phyloP scores from a whole-genome alignment of 2,113 vertebrate genomes.

The Chamaea fasciata region DNA sequence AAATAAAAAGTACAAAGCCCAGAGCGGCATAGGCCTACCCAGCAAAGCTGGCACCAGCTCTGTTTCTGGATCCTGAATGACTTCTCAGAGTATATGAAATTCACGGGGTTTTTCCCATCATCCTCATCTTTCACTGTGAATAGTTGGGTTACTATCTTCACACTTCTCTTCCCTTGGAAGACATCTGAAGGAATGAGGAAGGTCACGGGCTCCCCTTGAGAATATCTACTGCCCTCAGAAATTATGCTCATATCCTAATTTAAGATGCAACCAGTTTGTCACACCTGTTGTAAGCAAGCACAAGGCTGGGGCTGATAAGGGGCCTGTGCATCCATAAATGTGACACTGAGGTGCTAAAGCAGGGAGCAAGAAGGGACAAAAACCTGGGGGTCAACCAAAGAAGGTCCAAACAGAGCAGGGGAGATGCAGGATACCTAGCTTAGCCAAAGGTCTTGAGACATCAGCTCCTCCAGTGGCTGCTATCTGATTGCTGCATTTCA shows the following conservation, averaged over 20 bases:
- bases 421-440: too few relatives aligned
- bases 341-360: background rate
- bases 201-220: rapidly evolving
- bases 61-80: background rate
- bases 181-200: background rate
- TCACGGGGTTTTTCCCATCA: background rate
- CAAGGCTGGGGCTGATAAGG: background rate
- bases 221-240: background rate
- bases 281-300: background rate
- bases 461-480: background rate
- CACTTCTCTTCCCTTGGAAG: background rate
- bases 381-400: background rate
- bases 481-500: background rate
- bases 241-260: background rate
- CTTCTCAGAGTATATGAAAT: background rate
- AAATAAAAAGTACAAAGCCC: background rate
- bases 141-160: background rate
- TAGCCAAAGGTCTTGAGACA: background rate
- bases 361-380: background rate
- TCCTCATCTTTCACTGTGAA: background rate
- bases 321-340: background rate
- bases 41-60: background rate
- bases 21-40: background rate
- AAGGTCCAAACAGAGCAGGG: background rate
- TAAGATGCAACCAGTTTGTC: background rate